phyloP scores from a whole-genome alignment of 2,888 invertebrate genomes.

The Listrodromus nycthemerus region DNA sequence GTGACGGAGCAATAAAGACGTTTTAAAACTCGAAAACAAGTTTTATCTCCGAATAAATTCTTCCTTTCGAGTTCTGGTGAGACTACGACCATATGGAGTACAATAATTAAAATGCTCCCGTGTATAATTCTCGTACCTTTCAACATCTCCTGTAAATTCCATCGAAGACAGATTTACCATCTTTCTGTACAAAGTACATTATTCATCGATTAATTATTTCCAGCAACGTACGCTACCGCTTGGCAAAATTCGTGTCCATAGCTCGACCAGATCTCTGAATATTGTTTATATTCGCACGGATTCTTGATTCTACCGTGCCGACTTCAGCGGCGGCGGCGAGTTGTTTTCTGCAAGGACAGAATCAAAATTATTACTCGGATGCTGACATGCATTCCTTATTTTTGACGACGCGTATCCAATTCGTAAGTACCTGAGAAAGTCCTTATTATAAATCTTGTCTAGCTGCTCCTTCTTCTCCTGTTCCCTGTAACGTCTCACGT shows the following conservation, averaged over 20 bases:
- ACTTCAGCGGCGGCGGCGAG: slow-evolving; percentile 88
- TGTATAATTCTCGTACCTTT: not conserved
- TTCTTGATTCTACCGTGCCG: slow-evolving; percentile 92
- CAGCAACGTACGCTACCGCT: slow-evolving; percentile 84
- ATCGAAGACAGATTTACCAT: not conserved
- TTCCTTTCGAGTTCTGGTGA: not conserved
- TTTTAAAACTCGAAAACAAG: slow-evolving; percentile 6
- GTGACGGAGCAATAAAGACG: slow-evolving; percentile 40
- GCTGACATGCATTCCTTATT: not conserved
- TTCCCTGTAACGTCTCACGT: slow-evolving; percentile 88
- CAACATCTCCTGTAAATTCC: slow-evolving; percentile 4
- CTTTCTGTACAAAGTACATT: slow-evolving; percentile 19
- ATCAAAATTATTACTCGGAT: slow-evolving; percentile 35
- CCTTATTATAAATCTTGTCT: slow-evolving; percentile 83
- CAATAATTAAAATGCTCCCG: not conserved
- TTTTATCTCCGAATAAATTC: not conserved
- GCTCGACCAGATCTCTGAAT: slow-evolving; percentile 93
- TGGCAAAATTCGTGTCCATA: slow-evolving; percentile 94
- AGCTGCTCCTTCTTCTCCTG: slow-evolving; percentile 86
- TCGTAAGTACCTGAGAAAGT: slow-evolving; percentile 84
- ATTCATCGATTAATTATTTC: slow-evolving; percentile 4
- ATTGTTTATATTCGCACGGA: slow-evolving; percentile 95
- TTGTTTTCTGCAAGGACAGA: slow-evolving; percentile 86
- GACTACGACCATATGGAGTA: not conserved
- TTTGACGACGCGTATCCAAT: not conserved